Percentiles rank a stretch among this genome's conserved stretches.
Conservation (phyloP, 53 echinoderm and acorn worm species). For the Holothuria scabra region DNA sequence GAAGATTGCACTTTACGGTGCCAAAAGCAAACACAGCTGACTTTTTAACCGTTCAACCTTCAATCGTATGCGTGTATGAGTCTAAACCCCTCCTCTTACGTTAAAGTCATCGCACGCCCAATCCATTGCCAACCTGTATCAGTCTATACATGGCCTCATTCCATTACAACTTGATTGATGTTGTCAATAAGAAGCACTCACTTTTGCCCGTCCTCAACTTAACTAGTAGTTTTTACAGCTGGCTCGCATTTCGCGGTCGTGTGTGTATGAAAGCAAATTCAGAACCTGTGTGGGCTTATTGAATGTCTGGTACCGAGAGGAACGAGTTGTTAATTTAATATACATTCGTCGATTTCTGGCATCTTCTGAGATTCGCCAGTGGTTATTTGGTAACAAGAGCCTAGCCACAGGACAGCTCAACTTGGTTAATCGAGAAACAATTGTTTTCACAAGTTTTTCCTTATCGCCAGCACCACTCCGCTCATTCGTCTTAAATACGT, state of each 20-base stretch:
- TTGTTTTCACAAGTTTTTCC: too few relatives aligned
- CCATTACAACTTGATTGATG: conserved; percentile 1
- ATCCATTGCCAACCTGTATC: neutral
- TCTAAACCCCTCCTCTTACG: neutral
- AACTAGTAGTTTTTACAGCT: neutral
- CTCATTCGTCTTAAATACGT: too few relatives aligned
- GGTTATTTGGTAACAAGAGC: conserved; percentile 30
- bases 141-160: neutral
- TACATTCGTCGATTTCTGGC: conserved; percentile 32
- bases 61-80: too few relatives aligned
- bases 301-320: conserved; percentile 5
- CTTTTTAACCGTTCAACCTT: too few relatives aligned
- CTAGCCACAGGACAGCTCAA: too few relatives aligned
- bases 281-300: neutral
- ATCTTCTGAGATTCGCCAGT: conserved; percentile 25
- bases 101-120: neutral
- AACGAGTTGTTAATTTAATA: conserved; percentile 16
- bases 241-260: neutral
- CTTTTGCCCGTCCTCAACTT: neutral
- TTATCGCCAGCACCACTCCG: too few relatives aligned
- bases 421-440: too few relatives aligned
- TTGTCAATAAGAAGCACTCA: conserved; percentile 1
- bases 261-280: conserved; percentile 8
- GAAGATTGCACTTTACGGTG: too few relatives aligned
- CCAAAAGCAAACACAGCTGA: too few relatives aligned